These are phyloP conservation scores for Serilophus lunatus DNA, from an alignment of 2,113 vertebrate genomes.

Conservation along the genomic window DNA sequence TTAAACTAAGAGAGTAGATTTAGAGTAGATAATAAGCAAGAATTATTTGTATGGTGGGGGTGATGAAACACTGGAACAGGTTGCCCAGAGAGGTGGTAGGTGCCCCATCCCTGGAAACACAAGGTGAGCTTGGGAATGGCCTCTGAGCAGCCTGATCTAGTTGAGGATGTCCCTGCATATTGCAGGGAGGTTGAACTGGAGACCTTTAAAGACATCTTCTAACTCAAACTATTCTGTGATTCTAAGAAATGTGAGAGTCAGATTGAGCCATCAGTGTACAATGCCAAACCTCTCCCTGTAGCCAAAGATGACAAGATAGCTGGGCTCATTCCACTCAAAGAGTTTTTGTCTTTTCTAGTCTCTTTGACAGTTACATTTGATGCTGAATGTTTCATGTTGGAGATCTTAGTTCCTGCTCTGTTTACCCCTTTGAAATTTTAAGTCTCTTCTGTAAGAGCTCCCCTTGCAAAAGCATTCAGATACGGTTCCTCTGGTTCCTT, in stretches of 20 bases:
- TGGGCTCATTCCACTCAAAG: neutral
- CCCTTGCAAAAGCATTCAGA: neutral
- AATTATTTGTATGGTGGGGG: neutral
- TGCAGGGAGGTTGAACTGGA: neutral
- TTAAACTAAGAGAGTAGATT: neutral
- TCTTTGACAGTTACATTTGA: neutral
- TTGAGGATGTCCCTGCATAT: neutral
- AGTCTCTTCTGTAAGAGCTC: neutral
- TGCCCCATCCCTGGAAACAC: neutral
- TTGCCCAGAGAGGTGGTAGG: neutral
- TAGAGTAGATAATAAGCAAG: neutral
- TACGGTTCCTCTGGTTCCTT: neutral
- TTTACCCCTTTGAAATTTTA: neutral
- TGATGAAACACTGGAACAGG: neutral
- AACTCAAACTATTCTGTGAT: neutral
- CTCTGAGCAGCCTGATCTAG: neutral
- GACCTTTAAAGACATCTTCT: neutral
- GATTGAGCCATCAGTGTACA: neutral
- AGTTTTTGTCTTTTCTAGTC: neutral
- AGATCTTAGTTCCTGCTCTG: neutral
- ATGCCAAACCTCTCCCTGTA: neutral
- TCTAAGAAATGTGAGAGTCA: neutral
- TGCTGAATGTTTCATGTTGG: neutral
- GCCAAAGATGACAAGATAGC: neutral
- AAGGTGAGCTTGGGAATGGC: neutral